Evolutionary conservation across 30 jellyfish, hydroid and myxozoan species (phyloP).

Genomic region (Rhopilema esculentum): DNA sequence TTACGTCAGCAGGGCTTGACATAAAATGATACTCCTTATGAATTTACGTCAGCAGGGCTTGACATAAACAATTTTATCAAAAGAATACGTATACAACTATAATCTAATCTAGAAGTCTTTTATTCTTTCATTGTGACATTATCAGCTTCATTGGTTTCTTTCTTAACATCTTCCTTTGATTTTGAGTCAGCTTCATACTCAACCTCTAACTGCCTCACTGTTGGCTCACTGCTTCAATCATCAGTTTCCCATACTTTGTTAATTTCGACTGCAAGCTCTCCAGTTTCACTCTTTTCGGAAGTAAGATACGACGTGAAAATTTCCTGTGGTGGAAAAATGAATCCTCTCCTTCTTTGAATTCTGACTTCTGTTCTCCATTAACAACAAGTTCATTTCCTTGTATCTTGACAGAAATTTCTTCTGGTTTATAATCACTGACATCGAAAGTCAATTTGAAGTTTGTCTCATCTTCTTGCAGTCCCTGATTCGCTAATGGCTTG

Average conservation of each 20-base stretch:
- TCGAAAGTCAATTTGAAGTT: conserved; percentile 51
- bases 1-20: too few relatives aligned
- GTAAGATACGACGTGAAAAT: conserved; percentile 31
- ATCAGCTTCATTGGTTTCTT: neutral
- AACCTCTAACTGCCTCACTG: conserved; percentile 29
- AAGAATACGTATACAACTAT: too few relatives aligned
- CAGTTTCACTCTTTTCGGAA: conserved; percentile 55
- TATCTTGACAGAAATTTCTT: conserved; percentile 65
- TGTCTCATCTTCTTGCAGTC: conserved; percentile 21
- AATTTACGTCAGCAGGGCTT: too few relatives aligned
- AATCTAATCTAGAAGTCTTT: too few relatives aligned
- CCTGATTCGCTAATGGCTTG: neutral
- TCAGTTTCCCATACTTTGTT: conserved; percentile 52
- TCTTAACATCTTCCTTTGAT: neutral
- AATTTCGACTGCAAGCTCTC: conserved; percentile 47
- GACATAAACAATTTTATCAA: too few relatives aligned
- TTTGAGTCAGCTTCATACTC: neutral
- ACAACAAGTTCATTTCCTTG: conserved; percentile 55
- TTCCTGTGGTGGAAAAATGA: conserved; percentile 56
- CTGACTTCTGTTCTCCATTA: conserved; percentile 54
- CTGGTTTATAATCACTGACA: conserved; percentile 68
- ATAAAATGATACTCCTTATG: too few relatives aligned
- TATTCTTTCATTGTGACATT: neutral
- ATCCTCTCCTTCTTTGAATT: conserved; percentile 42
- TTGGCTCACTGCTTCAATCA: conserved; percentile 67